Base-by-base conservation (phyloP, 2,797 vertebrate genomes). In the Aratinga solstitialis region DNA sequence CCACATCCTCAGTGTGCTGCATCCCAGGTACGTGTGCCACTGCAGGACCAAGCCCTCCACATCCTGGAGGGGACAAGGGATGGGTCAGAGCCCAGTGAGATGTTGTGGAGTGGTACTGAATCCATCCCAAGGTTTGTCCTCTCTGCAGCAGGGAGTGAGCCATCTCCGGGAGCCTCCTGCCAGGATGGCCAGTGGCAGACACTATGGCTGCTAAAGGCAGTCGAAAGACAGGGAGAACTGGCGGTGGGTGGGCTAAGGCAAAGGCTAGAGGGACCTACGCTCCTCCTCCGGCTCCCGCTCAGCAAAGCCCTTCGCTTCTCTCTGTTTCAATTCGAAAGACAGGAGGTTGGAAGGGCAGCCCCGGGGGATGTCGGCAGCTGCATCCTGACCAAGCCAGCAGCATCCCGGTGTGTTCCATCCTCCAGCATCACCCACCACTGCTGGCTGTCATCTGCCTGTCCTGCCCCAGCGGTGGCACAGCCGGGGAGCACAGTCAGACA, bases 221-320 rank as follows among this genome's bases (percentile, higher is more conserved):
- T 74, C 6, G 24, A 11, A 26, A 72, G n/a, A 11, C 1, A 29
- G 89, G 71, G 62, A 63, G 53, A 45, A n/a, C 4, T 23, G 21
- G 76, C 15, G 21, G 1, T 5, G 85, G 87, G 6, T 11, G 69
- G 68, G 62, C 24, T 58, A 51, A 3, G 65, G 82, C 72, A 65
- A 62, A 63, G 87, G 68, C 73, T 85, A 85, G 78, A 83, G 93
- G 80, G 88, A 94, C 73, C 92, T 86, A 77, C 13, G 88, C 62
- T 94, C 87, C 75, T 95, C 87, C 89, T 90, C 75, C 54, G 42
- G 84, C 74, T 83, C 87, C 2, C 30, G 36, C 81, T 83, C 81
- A 3, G 62, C 94, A 43, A 71, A 93, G 58, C 92, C 90, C 88
- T 96, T 95, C 0, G 36, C 86, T 93, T 96, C 92, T 91, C 91